A percentile compares a stretch with the other conserved stretches of the same genome.
Conservation (phyloP, 1,140 invertebrate genomes). For the Pogonus chalceus region DNA sequence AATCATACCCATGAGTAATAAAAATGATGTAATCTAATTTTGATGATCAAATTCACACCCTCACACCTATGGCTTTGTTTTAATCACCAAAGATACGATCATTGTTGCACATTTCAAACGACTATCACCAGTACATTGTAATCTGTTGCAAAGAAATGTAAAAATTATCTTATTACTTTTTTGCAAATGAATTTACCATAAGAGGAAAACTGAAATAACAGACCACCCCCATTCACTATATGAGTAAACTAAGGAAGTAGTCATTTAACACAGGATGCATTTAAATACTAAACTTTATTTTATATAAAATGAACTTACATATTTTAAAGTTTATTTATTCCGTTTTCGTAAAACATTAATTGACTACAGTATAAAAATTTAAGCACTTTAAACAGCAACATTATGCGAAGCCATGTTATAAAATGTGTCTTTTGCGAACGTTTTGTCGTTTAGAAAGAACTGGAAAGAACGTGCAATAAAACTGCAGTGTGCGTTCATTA, state of each 20-base stretch:
- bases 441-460: constrained; percentile 1
- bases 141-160: neutral
- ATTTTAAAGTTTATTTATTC: neutral
- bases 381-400: neutral
- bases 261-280: neutral
- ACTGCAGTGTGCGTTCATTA: constrained; percentile 4
- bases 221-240: constrained; percentile 1
- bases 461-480: constrained; percentile 1
- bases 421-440: neutral
- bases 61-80: constrained; percentile 1
- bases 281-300: neutral
- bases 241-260: neutral
- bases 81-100: neutral
- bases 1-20: too few relatives aligned
- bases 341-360: neutral
- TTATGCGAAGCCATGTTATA: neutral
- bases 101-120: neutral
- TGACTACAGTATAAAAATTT: neutral
- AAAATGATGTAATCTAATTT: neutral
- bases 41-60: neutral
- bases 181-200: neutral
- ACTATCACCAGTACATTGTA: neutral
- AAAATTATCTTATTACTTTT: neutral
- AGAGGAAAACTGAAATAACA: neutral
- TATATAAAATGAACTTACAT: neutral